A percentile compares a stretch with the other conserved stretches of the same genome.
phyloP scores from a whole-genome alignment of 2,888 invertebrate species.

The Drosophila setosimentum region DNA sequence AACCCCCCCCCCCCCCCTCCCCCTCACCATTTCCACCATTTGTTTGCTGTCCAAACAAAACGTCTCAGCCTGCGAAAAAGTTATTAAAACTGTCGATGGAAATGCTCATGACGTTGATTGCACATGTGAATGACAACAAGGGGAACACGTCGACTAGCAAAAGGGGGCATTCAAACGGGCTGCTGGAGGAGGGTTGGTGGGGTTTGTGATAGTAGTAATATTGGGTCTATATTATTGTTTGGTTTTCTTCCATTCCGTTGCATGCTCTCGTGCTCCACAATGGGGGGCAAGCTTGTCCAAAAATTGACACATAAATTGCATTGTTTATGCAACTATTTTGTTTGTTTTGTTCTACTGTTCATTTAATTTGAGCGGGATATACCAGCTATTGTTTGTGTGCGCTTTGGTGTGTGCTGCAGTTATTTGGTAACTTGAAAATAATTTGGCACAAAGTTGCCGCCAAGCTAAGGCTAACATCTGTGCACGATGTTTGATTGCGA shows the following conservation, averaged over 20 bases:
- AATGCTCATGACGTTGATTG: conserved; percentile 66
- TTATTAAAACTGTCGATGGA: conserved; percentile 76
- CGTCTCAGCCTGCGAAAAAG: conserved; percentile 64
- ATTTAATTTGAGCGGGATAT: conserved; percentile 9
- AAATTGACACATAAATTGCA: conserved; percentile 67
- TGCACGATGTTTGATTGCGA: conserved; percentile 27
- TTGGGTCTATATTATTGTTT: conserved; percentile 31
- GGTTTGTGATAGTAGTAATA: background rate
- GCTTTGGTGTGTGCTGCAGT: background rate
- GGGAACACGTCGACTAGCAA: background rate
- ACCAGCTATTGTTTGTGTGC: background rate
- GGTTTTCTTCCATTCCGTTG: conserved; percentile 26
- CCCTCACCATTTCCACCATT: background rate
- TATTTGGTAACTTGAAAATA: conserved; percentile 46
- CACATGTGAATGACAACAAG: conserved; percentile 54
- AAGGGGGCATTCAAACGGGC: too few species aligned
- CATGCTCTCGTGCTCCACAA: conserved; percentile 22
- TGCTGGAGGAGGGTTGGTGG: background rate
- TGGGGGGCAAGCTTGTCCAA: conserved; percentile 43
- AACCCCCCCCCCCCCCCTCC: background rate
- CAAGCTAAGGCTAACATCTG: background rate
- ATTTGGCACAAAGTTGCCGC: conserved; percentile 39
- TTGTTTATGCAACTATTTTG: conserved; percentile 64
- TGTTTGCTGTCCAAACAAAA: conserved; percentile 62
- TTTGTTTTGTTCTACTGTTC: conserved; percentile 41